These are phyloP conservation scores for Hydrozoanthus tunicans DNA, from an alignment of 64 coral and sea anemone genomes.

Conservation along the genomic window DNA sequence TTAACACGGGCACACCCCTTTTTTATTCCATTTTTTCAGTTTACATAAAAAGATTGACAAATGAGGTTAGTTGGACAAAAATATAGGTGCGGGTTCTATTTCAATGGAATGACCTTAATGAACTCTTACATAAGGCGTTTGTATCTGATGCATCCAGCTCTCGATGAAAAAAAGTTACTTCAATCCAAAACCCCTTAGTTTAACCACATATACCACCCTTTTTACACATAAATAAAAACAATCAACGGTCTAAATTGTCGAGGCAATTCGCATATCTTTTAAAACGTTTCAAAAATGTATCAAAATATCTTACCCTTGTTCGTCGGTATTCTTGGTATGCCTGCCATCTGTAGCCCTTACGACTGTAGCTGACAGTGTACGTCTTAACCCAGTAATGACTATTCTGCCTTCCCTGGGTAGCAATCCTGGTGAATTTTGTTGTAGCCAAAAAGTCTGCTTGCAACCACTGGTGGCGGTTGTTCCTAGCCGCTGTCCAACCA, in stretches of 20 bases:
- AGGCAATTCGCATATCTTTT: not conserved
- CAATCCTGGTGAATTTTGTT: constrained; percentile 16
- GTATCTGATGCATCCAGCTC: too few species aligned
- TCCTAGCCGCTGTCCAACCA: constrained; percentile 38
- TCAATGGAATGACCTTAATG: too few species aligned
- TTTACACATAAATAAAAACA: not conserved
- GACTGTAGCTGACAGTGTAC: constrained; percentile 29
- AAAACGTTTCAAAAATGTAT: not conserved
- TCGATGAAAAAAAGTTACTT: too few species aligned
- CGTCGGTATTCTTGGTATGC: not conserved
- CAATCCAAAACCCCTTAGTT: too few species aligned
- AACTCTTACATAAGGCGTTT: too few species aligned
- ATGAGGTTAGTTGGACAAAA: too few species aligned
- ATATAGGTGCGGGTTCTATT: too few species aligned
- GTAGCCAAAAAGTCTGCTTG: constrained; percentile 7
- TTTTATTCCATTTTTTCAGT: too few species aligned
- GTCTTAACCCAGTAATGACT: constrained; percentile 14
- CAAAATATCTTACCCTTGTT: not conserved
- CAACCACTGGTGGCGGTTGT: constrained; percentile 12
- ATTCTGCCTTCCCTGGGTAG: constrained; percentile 7
- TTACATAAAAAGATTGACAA: too few species aligned
- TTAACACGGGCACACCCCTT: too few species aligned
- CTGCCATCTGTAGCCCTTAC: constrained; percentile 3
- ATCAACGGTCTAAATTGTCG: not conserved
- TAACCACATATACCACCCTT: too few species aligned